Conservation (phyloP, 2,797 vertebrate species). For the Remorina albescens region DNA sequence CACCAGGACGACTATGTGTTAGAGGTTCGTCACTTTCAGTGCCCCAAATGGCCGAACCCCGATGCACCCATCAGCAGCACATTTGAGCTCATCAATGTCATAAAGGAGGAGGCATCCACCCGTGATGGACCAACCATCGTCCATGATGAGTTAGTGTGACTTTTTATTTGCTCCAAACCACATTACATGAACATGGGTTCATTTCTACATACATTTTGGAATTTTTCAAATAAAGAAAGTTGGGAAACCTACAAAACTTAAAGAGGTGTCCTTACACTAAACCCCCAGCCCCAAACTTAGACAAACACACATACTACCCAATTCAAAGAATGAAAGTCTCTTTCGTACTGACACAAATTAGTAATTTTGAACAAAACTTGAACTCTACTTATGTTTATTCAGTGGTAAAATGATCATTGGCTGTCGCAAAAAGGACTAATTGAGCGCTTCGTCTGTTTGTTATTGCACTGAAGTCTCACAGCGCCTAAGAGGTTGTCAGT, state of each 20-base stretch:
- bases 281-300: no score
- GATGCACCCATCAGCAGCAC: constrained; percentile 93
- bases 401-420: constrained; percentile 76
- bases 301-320: constrained; percentile 44
- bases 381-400: constrained; percentile 77
- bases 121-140: constrained; percentile 94
- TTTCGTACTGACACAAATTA: constrained; percentile 67
- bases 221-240: no score
- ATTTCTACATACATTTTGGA: no score
- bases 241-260: no score
- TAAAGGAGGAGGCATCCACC: constrained; percentile 93
- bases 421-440: constrained; percentile 72
- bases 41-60: constrained; percentile 96
- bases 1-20: constrained; percentile 94
- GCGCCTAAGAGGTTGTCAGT: constrained; percentile 62
- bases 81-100: constrained; percentile 94
- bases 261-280: no score
- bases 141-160: constrained; percentile 91
- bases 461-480: constrained; percentile 40
- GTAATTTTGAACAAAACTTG: constrained; percentile 57
- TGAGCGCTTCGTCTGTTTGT: constrained; percentile 73
- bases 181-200: background rate
- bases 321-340: constrained; percentile 72
- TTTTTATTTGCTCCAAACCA: background rate
- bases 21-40: constrained; percentile 96